Base-by-base conservation (phyloP, 2,113 vertebrate species). In the Nothocercus julius region DNA sequence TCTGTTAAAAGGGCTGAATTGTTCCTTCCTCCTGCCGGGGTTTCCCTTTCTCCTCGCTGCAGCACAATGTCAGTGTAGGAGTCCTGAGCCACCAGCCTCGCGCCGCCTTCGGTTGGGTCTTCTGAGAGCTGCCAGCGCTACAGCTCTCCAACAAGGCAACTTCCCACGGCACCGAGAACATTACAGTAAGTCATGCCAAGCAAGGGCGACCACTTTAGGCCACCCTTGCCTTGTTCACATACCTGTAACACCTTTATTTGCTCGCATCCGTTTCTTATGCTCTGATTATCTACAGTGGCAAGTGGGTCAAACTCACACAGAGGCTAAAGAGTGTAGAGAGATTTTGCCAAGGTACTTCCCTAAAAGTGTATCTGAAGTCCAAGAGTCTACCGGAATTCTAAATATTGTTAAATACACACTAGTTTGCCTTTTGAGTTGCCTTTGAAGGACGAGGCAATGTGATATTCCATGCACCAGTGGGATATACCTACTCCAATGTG, bases 141-240 rank as follows among this genome's bases (percentile, higher is more conserved):
- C 7, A 53, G 21, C 16, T 69, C 45, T 42, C 27, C 36, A 51
- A 16, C 28, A 54, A 87, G 13, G 27, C 45, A 34, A 10, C 32
- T 81, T 88, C 54, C 44, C 21, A 49, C 36, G 53, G 16, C 40
- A 25, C 0, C 0, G 6, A 70, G 21, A 19, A 92, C 74, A 34
- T 51, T 6, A 42, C 34, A 32, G 53, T 67, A 73, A 74, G 80
- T 38, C 51, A 58, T 51, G 8, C 51, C 76, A 44, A 78, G 6
- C 24, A 70, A 42, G 0, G 42, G 27, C 17, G 27, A 76, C 13
- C 22, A 42, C 80, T 87, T 89, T 27, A 91, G 7, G 51, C 70
- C 20, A 44, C 27, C 0, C 0, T 7, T 63, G 40, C 32, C 30
- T 63, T 76, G 45, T 19, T 67, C n/a, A 22, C 51, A 19, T 6